Percentiles rank a stretch among this genome's conserved stretches.
phyloP scores from a whole-genome alignment of 2,113 vertebrate species.

The Panurus biarmicus region DNA sequence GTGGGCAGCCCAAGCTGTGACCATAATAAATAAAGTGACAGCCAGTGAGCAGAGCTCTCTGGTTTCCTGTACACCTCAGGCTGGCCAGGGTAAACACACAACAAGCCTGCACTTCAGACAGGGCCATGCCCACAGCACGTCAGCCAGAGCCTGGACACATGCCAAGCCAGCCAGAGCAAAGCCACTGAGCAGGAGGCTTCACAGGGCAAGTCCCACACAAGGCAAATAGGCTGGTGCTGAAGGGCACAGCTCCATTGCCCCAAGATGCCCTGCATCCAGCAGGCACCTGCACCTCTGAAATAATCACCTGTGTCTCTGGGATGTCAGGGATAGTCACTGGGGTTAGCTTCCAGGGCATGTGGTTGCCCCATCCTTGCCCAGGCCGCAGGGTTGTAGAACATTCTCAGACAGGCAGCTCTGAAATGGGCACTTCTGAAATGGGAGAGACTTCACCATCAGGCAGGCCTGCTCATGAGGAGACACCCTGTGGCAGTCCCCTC shows the following conservation, averaged over 20 bases:
- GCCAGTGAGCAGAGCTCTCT: constrained; percentile 30
- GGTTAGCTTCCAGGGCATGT: no score
- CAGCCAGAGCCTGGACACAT: neutral
- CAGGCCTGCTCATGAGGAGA: rapidly evolving
- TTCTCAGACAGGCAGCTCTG: neutral
- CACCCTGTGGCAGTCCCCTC: neutral
- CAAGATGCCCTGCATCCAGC: neutral
- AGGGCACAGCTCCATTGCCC: neutral
- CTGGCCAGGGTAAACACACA: constrained; percentile 53
- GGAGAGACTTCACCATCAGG: neutral
- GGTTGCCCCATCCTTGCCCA: neutral
- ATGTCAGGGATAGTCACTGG: neutral
- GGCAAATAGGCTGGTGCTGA: neutral
- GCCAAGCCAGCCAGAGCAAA: neutral
- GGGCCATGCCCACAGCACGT: neutral
- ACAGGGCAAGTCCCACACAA: neutral
- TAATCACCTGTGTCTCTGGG: neutral
- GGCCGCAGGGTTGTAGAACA: neutral
- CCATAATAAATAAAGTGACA: constrained; percentile 38
- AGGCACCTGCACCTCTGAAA: neutral
- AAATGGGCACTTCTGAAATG: rapidly evolving
- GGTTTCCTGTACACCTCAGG: constrained; percentile 53
- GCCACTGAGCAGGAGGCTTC: neutral
- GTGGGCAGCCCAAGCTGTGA: neutral
- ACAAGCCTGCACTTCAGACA: constrained; percentile 1